A percentile compares a stretch with the other conserved stretches of the same genome.
These are phyloP conservation scores for Betta splendens DNA, from an alignment of 2,797 vertebrate species.

Conservation along the genomic window DNA sequence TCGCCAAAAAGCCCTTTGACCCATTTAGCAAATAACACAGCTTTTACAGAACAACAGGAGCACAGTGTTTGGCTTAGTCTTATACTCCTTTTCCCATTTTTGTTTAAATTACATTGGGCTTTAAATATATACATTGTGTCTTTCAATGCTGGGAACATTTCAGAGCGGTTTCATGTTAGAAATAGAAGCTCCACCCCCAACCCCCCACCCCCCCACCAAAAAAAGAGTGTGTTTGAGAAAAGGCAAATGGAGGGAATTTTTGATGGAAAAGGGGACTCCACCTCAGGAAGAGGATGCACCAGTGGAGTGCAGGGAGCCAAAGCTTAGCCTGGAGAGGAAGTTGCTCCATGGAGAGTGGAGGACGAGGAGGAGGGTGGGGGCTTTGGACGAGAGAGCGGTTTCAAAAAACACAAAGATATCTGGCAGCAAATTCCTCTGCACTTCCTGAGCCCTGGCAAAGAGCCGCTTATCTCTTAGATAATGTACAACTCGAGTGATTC, in stretches of 20 bases:
- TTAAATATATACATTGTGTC: conserved; percentile 23
- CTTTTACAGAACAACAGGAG: conserved; percentile 1
- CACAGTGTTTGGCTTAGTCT: conserved; percentile 1
- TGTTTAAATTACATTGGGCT: conserved; percentile 31
- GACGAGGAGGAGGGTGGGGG: conserved; percentile 5
- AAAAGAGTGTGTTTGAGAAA: conserved; percentile 53
- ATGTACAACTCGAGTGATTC: conserved; percentile 77
- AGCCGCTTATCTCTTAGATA: conserved; percentile 83
- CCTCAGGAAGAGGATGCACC: conserved; percentile 88
- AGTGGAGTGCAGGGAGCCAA: conserved; percentile 80
- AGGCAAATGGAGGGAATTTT: conserved; percentile 72
- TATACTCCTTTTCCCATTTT: conserved; percentile 12
- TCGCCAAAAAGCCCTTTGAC: background rate
- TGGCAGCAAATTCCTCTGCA: conserved; percentile 82
- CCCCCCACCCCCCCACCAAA: conserved; percentile 55
- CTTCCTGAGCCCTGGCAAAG: conserved; percentile 82
- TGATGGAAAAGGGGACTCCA: conserved; percentile 82
- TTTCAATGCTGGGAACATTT: conserved; percentile 65
- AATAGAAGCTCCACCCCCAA: conserved; percentile 70
- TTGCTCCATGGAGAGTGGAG: conserved; percentile 54
- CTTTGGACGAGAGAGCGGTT: conserved; percentile 65
- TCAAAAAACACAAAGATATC: conserved; percentile 81
- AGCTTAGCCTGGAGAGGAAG: conserved; percentile 78
- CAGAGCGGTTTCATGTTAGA: conserved; percentile 56
- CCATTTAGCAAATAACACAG: background rate